Base-by-base conservation (phyloP, 2,888 invertebrate species). In the Strigamia crassipes region DNA sequence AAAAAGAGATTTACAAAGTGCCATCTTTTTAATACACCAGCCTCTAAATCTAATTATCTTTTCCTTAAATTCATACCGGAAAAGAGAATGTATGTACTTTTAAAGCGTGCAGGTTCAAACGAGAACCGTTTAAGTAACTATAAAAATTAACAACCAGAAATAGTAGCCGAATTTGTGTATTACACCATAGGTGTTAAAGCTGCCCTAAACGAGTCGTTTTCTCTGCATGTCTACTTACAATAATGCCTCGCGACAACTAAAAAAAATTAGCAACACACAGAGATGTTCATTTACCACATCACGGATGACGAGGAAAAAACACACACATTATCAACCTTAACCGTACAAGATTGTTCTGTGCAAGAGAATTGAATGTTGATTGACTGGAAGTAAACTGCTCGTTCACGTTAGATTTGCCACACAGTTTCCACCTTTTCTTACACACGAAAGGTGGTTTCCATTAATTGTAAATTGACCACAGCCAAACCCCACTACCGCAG, bases 61-160 rank as follows among this genome's bases (percentile, higher is more conserved):
- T 38, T 38, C 38, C 38, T 27, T 6, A 38, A 9, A 38, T 38
- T 27, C 38, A 10, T 10, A 38, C 38, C 6, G 6, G 38, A 6
- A 10, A 38, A 38, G 38, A 38, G 38, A 4, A 8, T 18, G 9
- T 56, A 27, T 56, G n/a, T 13, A 46, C 12, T 46, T 15, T 46
- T 46, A 56, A 56, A 56, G 56, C 18, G 10, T n/a, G 56, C 18
- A 56, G 56, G 6, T 18, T n/a, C 9, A 56, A 56, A n/a, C 56
- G 56, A 4, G n/a, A 56, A 56, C 6, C 18, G 56, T 56, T 56
- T 56, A 56, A 56, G 56, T 56, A 56, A 56, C 56, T 56, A 56
- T 56, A 56, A 56, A 56, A 56, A 56, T 56, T 56, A 56, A 56
- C 56, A 56, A 56, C 56, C 56, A 18, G 56, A 56, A 56, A 56